Base-by-base conservation (phyloP, 2,113 vertebrate species). In the Osmerus mordax region DNA sequence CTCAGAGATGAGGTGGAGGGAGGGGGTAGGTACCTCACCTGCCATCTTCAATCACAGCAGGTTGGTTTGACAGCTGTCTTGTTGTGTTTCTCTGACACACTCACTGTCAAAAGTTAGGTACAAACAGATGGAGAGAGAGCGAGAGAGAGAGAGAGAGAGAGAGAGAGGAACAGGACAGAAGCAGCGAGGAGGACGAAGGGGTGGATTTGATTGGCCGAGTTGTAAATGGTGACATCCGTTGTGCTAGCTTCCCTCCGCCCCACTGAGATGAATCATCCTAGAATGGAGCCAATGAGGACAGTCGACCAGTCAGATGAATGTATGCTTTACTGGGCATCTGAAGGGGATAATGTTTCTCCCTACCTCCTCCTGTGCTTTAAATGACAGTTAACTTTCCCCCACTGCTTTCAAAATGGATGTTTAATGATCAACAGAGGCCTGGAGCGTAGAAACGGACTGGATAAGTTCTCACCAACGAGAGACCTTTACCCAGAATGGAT, bases 31-130 rank as follows among this genome's bases (percentile, higher is more conserved):
- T 64, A 73, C 76, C 76, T 89, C 91, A 91, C 90, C 88, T 91
- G 89, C 87, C 83, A 82, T 87, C 83, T 84, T 87, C 85, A 78
- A 79, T 91, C 90, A 88, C 6, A 7, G 70, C 68, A 21, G 72
- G 29, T 66, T 59, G 80, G 79, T 88, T 88, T 88, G 91, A 90
- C 89, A 90, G 90, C 88, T 92, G 91, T 90, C 90, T 88, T 81
- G 84, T 87, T 86, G 81, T 76, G 76, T 88, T 90, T 84, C 75
- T 82, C 75, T 76, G 82, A 89, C 71, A 74, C 15, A 52, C 73
- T 80, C 23, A 19, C 79, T 71, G 66, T 70, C 66, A 85, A 82
- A 82, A 82, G 83, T 81, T 79, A 69, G 74, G 47, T 51, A 82
- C 83, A 86, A 85, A 87, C 82, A 87, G 83, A 87, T 77, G 75